phyloP scores from a whole-genome alignment of 2,888 invertebrate species.

The Disparrhopalites patrizii region DNA sequence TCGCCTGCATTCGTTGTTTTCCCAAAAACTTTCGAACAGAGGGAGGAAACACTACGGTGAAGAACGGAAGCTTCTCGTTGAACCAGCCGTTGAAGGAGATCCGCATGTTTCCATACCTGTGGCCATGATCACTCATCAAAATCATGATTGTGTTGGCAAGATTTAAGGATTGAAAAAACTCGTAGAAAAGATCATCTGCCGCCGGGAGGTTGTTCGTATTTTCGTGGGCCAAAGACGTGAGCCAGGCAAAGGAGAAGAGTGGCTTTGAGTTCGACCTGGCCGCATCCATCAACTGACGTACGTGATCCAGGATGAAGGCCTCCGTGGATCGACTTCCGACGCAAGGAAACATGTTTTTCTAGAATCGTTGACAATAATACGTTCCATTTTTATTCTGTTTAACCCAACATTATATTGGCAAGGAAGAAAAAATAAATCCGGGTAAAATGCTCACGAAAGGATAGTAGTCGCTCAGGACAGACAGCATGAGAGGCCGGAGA shows the following conservation, averaged over 20 bases:
- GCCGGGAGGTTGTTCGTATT: conserved; percentile 13
- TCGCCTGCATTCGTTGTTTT: conserved; percentile 8
- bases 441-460: conserved; percentile 16
- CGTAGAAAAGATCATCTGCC: conserved; percentile 25
- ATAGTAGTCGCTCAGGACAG: conserved; percentile 10
- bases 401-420: too few species aligned
- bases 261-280: too few species aligned
- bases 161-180: conserved; percentile 52
- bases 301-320: conserved; percentile 14
- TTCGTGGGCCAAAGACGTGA: conserved; percentile 22
- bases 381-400: too few species aligned
- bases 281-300: conserved; percentile 1
- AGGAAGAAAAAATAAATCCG: too few species aligned
- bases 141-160: conserved; percentile 64
- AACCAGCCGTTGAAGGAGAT: conserved; percentile 66
- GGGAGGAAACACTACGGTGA: conserved; percentile 65
- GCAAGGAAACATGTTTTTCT: conserved; percentile 20
- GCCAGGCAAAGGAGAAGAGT: conserved; percentile 16
- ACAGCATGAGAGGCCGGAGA: conserved; percentile 17
- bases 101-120: conserved; percentile 67
- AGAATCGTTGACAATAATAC: too few species aligned
- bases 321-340: conserved; percentile 18
- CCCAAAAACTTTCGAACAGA: conserved; percentile 53
- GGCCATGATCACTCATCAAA: conserved; percentile 71
- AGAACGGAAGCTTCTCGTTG: conserved; percentile 70